A percentile compares a stretch with the other conserved stretches of the same genome.
These are phyloP conservation scores for Cylloceria caligata DNA, from an alignment of 2,888 invertebrate species.

Conservation along the genomic window DNA sequence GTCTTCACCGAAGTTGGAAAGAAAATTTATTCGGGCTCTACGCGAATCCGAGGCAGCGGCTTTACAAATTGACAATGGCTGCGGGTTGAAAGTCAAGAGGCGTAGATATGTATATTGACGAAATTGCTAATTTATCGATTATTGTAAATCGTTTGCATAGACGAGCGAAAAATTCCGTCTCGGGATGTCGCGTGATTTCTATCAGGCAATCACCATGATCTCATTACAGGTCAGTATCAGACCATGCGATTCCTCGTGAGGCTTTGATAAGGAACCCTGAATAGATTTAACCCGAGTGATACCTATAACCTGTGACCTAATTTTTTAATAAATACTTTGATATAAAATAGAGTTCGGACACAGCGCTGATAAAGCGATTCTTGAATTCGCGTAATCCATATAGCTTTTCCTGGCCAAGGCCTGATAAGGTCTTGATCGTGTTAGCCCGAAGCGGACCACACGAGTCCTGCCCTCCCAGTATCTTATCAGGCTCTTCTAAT, in stretches of 20 bases:
- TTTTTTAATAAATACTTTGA: too few relatives aligned
- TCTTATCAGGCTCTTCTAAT: not conserved
- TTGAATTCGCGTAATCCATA: not conserved
- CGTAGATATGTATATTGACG: not conserved
- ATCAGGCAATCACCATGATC: too few relatives aligned
- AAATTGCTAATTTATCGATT: not conserved
- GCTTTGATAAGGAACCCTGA: too few relatives aligned
- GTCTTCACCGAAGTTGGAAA: not conserved
- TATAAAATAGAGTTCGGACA: too few relatives aligned
- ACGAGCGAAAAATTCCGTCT: too few relatives aligned
- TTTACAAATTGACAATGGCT: not conserved
- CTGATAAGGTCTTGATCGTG: not conserved
- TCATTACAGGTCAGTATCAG: too few relatives aligned
- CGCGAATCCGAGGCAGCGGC: not conserved
- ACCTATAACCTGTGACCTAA: too few relatives aligned
- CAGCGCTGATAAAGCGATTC: too few relatives aligned
- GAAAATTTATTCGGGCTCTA: constrained; percentile 6
- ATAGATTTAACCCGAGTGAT: too few relatives aligned
- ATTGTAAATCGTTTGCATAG: not conserved
- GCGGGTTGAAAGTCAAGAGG: not conserved
- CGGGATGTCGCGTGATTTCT: too few relatives aligned
- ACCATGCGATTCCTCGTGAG: too few relatives aligned
- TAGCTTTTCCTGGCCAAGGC: not conserved
- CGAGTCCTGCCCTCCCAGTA: not conserved
- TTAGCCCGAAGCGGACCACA: not conserved